Conservation (phyloP, 2,113 vertebrate species). For the Perognathus longimembris region DNA sequence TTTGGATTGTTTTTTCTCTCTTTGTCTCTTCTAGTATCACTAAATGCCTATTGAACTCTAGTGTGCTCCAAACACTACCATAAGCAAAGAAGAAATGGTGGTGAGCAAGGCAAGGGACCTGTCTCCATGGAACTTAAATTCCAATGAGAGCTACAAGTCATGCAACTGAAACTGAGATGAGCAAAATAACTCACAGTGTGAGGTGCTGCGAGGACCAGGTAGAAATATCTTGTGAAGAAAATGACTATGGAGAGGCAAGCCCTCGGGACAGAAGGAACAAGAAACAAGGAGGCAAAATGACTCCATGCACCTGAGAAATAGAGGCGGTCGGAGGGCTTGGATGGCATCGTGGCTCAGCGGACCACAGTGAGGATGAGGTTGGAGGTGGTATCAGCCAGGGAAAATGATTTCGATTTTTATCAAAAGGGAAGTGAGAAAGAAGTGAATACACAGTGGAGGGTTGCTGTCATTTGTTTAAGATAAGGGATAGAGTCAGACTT, state of each 20-base stretch:
- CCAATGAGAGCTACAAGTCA: background rate
- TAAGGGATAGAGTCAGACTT: background rate
- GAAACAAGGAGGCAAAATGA: background rate
- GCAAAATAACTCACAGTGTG: background rate
- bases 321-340: background rate
- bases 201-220: background rate
- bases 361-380: background rate
- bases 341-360: background rate
- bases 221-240: background rate
- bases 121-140: background rate
- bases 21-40: background rate
- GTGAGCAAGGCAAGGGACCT: background rate
- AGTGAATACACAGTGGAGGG: too few relatives aligned
- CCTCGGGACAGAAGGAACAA: background rate
- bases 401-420: background rate
- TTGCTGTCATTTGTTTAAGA: background rate
- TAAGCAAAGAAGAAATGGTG: background rate
- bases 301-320: background rate
- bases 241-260: background rate
- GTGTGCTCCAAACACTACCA: background rate
- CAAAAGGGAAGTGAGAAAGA: background rate
- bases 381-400: background rate
- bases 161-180: background rate
- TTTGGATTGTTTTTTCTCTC: background rate
- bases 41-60: background rate